Base-by-base conservation (phyloP, 2,888 invertebrate genomes). In the Dorcus parallelipipedus region DNA sequence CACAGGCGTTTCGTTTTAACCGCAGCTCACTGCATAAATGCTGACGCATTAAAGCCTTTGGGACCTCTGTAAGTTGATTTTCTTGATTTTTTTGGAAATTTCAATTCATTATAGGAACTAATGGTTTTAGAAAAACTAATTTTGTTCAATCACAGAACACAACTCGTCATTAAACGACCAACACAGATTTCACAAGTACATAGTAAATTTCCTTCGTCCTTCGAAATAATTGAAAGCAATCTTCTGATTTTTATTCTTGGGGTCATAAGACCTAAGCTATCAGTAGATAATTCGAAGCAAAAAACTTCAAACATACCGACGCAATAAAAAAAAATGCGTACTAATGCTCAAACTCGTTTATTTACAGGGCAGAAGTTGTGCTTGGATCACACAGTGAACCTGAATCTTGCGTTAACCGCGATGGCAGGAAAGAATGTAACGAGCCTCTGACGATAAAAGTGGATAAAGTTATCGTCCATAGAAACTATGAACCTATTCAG, bases 1-100 rank as follows among this genome's bases (percentile, higher is more conserved):
- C 82, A 82, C 64, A 71, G 76, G 1, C 76, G 71, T 70, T 83
- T 81, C 66, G 80, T 83, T 1, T 58, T 84, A 9, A 84, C 84
- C 0, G 84, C 84, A 1, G 83, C 77, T 0, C 84, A 84, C 66
- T 84, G 84, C 64, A 75, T 77, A 0, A 43, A 52, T 20, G 63
- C 66, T 6, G 61, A 64, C 7, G 54, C 54, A 3, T 52, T 67
- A 9, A 45, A 56, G 38, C 41, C 61, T 10, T 48, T 65, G 14
- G 80, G 79, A 38, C 73, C 61, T 42, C 74, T 82, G 82, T 82
- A 69, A 77, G 81, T 64, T 51, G 23, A 23, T 14, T 10, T n/a
- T n/a, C n/a, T n/a, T n/a, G n/a, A n/a, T n/a, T n/a, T n/a, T n/a
- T n/a, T n/a, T n/a, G n/a, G n/a, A n/a, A n/a, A n/a, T n/a, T n/a